Percentiles rank a stretch among this genome's conserved stretches.
Conservation (phyloP, 2,113 vertebrate genomes). For the Podarcis raffonei region DNA sequence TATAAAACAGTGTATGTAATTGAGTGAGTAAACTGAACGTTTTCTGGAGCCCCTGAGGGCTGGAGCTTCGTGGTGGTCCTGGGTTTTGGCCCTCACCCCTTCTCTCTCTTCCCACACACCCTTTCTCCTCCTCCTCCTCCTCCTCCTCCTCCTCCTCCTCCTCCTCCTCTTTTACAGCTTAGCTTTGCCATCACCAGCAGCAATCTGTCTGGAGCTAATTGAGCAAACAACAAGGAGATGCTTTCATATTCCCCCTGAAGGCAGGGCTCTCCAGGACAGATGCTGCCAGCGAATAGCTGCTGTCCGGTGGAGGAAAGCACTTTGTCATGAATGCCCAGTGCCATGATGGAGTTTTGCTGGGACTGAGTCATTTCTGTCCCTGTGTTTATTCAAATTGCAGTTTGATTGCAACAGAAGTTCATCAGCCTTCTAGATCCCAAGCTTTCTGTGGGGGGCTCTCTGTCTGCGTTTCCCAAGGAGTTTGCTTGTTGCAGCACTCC, state of each 20-base stretch:
- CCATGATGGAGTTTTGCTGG: constrained; percentile 49
- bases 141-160: constrained; percentile 44
- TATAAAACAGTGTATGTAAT: constrained; percentile 73
- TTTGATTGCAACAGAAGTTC: constrained; percentile 58
- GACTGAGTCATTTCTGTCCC: constrained; percentile 62
- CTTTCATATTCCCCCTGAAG: constrained; percentile 70
- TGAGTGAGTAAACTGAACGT: constrained; percentile 73
- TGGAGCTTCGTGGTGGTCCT: constrained; percentile 79
- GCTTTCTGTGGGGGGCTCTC: constrained; percentile 19
- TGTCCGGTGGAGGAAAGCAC: constrained; percentile 22
- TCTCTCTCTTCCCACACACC: constrained; percentile 38
- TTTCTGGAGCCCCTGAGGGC: constrained; percentile 69
- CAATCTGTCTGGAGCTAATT: constrained; percentile 77
- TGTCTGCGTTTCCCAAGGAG: constrained; percentile 49
- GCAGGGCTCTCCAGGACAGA: constrained; percentile 62
- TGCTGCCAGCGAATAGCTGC: constrained; percentile 61
- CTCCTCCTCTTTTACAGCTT: constrained; percentile 43
- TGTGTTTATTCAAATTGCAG: constrained; percentile 63
- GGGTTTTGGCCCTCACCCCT: constrained; percentile 72
- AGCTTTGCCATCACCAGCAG: constrained; percentile 73
- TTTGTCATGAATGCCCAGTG: constrained; percentile 47
- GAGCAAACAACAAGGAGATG: constrained; percentile 77
- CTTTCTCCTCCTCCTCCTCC: constrained; percentile 31
- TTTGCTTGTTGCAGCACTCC: constrained; percentile 51
- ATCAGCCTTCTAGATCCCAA: constrained; percentile 48